Base-by-base conservation (phyloP, 2,797 vertebrate genomes). In the Brachyalestes nurse region DNA sequence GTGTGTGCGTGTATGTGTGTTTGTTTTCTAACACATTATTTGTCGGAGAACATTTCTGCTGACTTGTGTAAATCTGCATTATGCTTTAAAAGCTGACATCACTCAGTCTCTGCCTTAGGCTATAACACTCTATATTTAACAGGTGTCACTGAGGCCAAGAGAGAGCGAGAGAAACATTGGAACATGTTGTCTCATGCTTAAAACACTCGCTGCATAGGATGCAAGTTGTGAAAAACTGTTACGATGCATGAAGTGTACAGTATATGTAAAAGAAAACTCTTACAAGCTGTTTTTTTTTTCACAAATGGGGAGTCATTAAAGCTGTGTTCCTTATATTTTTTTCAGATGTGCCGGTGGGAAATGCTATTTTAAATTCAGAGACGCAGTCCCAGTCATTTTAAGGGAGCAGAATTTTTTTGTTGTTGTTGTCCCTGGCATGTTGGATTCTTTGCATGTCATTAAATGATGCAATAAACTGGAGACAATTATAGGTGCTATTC, bases 101-200 rank as follows among this genome's bases (percentile, higher is more conserved):
- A 80, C 78, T 67, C 51, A 69, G 40, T 81, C 72, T 70, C 66
- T 74, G 64, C 70, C 71, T 72, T 49, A 64, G 60, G 53, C 82
- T 45, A 62, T 71, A 86, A 74, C 67, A 60, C 77, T 65, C 65
- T 57, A 65, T 79, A 83, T 86, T 85, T 66, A 78, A 81, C 40
- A 45, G 28, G 70, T 80, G 69, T 82, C 61, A 66, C 66, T 58
- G 49, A 79, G 77, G 81, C 76, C 64, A 79, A 77, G 38, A 61
- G 28, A 45, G 28, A 75, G 42, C 55, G 60, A 72, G 57, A 58
- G 77, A 55, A 73, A 60, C 17, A 61, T 19, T 66, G 61, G 45
- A 75, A 83, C 75, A 81, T 77, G 81, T 83, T 76, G 66, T 57
- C 23, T 78, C 75, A 82, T 78, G 81, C 67, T 74, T 60, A 40